phyloP scores from a whole-genome alignment of 2,888 invertebrate species.

The Agrotis exclamationis region DNA sequence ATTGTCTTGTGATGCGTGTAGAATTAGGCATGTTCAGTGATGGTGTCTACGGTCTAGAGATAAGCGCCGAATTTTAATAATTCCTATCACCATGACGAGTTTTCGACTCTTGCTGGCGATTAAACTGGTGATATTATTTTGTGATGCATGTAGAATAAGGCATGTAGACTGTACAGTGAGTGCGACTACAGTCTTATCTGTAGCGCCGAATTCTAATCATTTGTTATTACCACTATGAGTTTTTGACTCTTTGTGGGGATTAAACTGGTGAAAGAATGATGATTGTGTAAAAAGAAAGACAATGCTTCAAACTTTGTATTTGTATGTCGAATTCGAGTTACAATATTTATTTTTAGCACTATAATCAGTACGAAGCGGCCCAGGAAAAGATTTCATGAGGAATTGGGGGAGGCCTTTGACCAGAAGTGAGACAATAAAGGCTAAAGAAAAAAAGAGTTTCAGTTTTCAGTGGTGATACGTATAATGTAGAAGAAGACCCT shows the following conservation, averaged over 20 bases:
- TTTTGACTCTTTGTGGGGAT: neutral
- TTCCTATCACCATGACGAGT: neutral
- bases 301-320: too few species aligned
- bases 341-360: too few species aligned
- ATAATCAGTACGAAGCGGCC: too few species aligned
- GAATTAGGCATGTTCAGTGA: neutral
- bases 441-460: too few species aligned
- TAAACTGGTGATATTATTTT: too few species aligned
- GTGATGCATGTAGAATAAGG: neutral
- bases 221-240: neutral
- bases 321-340: too few species aligned
- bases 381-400: too few species aligned
- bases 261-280: neutral
- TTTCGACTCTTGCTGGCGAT: neutral
- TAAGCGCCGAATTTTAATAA: neutral
- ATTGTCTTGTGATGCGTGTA: neutral
- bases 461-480: too few species aligned
- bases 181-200: constrained; percentile 70
- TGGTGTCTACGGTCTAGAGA: neutral
- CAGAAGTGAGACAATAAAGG: too few species aligned
- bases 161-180: constrained; percentile 56
- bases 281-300: too few species aligned
- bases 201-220: constrained; percentile 53
- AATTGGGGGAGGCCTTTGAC: too few species aligned
- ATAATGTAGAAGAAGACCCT: too few species aligned